Evolutionary conservation across 2,797 vertebrate genomes (phyloP).

Genomic region (Poecilia gillii): DNA sequence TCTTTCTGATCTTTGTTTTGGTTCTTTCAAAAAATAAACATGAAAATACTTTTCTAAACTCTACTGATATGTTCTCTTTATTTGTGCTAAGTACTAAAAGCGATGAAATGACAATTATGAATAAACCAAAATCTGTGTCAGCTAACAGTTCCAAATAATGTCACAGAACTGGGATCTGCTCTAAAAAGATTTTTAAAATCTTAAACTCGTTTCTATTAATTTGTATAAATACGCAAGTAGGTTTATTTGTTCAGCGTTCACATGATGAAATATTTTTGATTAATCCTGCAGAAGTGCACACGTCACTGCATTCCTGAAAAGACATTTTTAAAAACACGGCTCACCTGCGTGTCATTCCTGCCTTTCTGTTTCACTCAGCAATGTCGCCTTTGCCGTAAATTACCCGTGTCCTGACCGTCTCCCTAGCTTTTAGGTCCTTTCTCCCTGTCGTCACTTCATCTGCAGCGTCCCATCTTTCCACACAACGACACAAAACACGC

Average conservation of each 20-base stretch:
- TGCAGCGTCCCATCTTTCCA: slow-evolving; percentile 36
- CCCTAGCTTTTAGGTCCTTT: slow-evolving; percentile 46
- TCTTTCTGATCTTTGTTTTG: background rate
- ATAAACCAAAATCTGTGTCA: background rate
- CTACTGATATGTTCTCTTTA: background rate
- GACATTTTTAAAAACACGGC: slow-evolving; percentile 1
- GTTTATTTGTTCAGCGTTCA: background rate
- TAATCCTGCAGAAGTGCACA: background rate
- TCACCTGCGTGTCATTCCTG: slow-evolving; percentile 37
- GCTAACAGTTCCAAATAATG: background rate
- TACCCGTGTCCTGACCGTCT: slow-evolving; percentile 49
- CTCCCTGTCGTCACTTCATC: slow-evolving; percentile 63
- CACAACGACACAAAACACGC: slow-evolving; percentile 13
- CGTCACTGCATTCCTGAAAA: background rate
- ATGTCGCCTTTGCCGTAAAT: slow-evolving; percentile 62
- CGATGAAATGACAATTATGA: background rate
- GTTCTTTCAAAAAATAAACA: background rate
- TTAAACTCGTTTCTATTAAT: background rate
- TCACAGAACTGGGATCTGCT: background rate
- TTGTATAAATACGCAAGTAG: too few relatives aligned
- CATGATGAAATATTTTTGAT: background rate
- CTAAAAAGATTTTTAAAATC: background rate
- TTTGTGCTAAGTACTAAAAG: background rate
- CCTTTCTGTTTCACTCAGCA: slow-evolving; percentile 59
- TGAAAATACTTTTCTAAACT: background rate